Percentiles rank a stretch among this genome's conserved stretches.
phyloP scores from a whole-genome alignment of 2,888 invertebrate genomes.

The Sminthurinus aureus region DNA sequence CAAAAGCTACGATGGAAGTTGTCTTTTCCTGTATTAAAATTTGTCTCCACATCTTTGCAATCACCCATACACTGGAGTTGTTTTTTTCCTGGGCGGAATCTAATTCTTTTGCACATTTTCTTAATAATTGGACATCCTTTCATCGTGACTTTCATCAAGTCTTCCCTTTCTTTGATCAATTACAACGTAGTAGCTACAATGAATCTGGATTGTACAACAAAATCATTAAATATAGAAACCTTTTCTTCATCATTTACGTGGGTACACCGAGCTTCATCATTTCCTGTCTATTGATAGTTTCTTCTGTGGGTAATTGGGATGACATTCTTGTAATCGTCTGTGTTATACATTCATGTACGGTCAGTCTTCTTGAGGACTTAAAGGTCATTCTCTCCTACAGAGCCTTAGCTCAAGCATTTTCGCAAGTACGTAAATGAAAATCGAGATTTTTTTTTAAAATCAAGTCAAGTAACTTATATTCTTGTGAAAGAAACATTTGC shows the following conservation, averaged over 20 bases:
- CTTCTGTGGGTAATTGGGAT: not conserved
- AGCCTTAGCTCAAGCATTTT: not conserved
- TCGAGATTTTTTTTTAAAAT: not conserved
- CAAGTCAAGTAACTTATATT: not conserved
- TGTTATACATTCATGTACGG: not conserved
- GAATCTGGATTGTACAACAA: no score
- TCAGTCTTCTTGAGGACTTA: slow-evolving; percentile 21
- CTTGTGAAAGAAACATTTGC: no score
- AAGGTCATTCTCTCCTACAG: slow-evolving; percentile 24
- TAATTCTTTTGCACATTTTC: not conserved
- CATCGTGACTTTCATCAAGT: not conserved
- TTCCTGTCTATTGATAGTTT: not conserved
- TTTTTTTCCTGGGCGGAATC: slow-evolving; percentile 12
- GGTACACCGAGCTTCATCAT: not conserved
- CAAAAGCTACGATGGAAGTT: no score
- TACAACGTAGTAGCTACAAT: not conserved
- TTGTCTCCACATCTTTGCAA: no score
- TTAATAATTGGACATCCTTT: slow-evolving; percentile 1
- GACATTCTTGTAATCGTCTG: not conserved
- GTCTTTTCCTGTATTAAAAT: no score
- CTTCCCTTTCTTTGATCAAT: not conserved
- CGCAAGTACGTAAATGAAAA: not conserved
- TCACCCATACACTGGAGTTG: not conserved
- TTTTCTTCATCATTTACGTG: slow-evolving; percentile 6
- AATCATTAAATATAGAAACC: not conserved